These are phyloP conservation scores for Tauraco erythrolophus DNA, from an alignment of 2,113 vertebrate species.

Conservation along the genomic window DNA sequence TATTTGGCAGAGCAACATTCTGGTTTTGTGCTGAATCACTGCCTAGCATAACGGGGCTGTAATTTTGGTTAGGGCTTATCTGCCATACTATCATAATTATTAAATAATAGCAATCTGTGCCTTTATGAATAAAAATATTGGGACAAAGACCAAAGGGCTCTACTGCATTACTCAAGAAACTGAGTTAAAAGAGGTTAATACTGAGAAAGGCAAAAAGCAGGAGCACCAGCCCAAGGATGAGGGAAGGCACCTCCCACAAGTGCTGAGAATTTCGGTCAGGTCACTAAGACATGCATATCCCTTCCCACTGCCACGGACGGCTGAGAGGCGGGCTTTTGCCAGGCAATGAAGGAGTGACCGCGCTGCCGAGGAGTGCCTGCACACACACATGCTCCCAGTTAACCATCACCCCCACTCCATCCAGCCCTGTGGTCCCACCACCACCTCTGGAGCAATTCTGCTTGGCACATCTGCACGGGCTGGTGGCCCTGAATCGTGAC, in stretches of 20 bases:
- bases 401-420: background rate
- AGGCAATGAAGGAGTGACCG: background rate
- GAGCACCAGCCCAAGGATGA: background rate
- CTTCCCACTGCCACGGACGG: background rate
- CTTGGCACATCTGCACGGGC: background rate
- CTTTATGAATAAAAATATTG: background rate
- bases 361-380: fast-evolving
- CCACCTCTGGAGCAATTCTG: background rate
- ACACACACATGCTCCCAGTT: fast-evolving
- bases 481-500: background rate
- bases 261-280: background rate
- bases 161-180: background rate
- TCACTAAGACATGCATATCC: background rate
- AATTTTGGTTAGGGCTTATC: background rate
- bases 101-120: background rate
- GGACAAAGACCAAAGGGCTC: background rate
- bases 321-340: background rate
- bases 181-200: background rate
- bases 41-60: background rate
- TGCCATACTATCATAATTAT: background rate
- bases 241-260: background rate
- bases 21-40: slow-evolving; percentile 20
- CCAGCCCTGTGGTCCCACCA: fast-evolving
- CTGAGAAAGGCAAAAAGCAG: background rate
- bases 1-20: background rate